A percentile compares a stretch with the other conserved stretches of the same genome.
phyloP scores from a whole-genome alignment of 2,888 invertebrate species.

The Anarsia innoxiella region DNA sequence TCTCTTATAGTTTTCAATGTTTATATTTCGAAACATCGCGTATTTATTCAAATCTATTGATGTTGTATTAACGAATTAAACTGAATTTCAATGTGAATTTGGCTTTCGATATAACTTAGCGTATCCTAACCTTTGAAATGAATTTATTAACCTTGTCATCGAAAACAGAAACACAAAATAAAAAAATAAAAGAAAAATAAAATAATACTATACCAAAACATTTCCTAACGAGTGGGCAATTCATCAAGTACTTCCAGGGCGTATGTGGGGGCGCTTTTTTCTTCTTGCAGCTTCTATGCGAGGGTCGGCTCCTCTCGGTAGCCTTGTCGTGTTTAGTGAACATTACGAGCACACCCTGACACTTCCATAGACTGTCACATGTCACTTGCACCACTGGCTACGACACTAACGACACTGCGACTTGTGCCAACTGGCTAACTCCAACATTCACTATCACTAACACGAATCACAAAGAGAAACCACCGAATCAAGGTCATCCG shows the following conservation, averaged over 20 bases:
- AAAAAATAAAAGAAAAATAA: conserved; percentile 31
- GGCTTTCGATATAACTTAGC: too few species aligned
- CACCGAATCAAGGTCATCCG: conserved; percentile 60
- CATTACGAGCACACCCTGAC: conserved; percentile 65
- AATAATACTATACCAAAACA: conserved; percentile 72
- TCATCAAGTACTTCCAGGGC: conserved; percentile 76
- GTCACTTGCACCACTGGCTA: conserved; percentile 50
- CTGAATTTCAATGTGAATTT: too few species aligned
- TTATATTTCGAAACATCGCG: too few species aligned
- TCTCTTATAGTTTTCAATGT: too few species aligned
- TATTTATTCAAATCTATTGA: too few species aligned
- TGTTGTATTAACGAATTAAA: too few species aligned
- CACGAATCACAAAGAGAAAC: conserved; percentile 49
- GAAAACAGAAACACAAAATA: too few species aligned
- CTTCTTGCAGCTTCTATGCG: conserved; percentile 67
- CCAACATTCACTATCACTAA: conserved; percentile 28
- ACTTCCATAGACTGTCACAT: conserved; percentile 68
- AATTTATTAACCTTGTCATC: too few species aligned
- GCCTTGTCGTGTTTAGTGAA: conserved; percentile 69
- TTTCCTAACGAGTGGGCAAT: conserved; percentile 76
- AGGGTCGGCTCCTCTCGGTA: conserved; percentile 66
- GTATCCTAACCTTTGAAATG: too few species aligned
- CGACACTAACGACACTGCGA: conserved; percentile 43
- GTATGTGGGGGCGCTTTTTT: conserved; percentile 70
- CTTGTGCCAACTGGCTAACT: conserved; percentile 25